phyloP scores from a whole-genome alignment of 1,140 invertebrate genomes.

The Papilio aristodemus region DNA sequence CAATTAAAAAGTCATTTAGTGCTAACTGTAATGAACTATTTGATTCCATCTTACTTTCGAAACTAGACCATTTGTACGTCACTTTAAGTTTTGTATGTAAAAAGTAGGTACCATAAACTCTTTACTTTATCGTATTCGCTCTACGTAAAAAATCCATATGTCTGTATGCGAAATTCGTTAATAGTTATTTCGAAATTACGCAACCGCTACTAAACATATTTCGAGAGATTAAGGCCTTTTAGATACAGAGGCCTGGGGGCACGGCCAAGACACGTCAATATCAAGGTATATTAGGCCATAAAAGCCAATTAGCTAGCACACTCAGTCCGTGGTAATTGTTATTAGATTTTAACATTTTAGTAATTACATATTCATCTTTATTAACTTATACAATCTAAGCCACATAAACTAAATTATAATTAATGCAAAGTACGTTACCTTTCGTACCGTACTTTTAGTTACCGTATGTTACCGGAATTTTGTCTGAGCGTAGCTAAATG shows the following conservation, averaged over 20 bases:
- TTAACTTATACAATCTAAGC: not conserved
- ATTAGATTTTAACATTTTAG: not conserved
- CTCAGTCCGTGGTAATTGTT: slow-evolving; percentile 20
- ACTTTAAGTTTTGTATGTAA: not conserved
- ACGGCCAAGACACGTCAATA: slow-evolving; percentile 32
- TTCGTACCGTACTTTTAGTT: too few relatives aligned
- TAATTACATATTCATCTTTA: not conserved
- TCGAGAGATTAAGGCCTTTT: slow-evolving; percentile 26
- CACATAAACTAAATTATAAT: too few relatives aligned
- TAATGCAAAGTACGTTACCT: too few relatives aligned
- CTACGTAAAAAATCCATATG: not conserved
- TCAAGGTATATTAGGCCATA: slow-evolving; percentile 34
- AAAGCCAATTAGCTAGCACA: slow-evolving; percentile 17
- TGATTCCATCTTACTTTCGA: slow-evolving; percentile 57
- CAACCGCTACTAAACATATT: slow-evolving; percentile 30
- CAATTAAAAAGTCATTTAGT: slow-evolving; percentile 56
- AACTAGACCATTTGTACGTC: slow-evolving; percentile 37
- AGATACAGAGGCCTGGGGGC: slow-evolving; percentile 22
- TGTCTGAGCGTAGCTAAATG: too few relatives aligned
- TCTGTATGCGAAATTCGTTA: slow-evolving; percentile 15
- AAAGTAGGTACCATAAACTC: not conserved
- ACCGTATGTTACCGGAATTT: too few relatives aligned
- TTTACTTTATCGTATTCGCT: not conserved
- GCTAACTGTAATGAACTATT: slow-evolving; percentile 53
- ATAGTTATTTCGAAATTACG: slow-evolving; percentile 25